A percentile compares a stretch with the other conserved stretches of the same genome.
phyloP scores from a whole-genome alignment of 1,140 invertebrate species.

The Thrips palmi region DNA sequence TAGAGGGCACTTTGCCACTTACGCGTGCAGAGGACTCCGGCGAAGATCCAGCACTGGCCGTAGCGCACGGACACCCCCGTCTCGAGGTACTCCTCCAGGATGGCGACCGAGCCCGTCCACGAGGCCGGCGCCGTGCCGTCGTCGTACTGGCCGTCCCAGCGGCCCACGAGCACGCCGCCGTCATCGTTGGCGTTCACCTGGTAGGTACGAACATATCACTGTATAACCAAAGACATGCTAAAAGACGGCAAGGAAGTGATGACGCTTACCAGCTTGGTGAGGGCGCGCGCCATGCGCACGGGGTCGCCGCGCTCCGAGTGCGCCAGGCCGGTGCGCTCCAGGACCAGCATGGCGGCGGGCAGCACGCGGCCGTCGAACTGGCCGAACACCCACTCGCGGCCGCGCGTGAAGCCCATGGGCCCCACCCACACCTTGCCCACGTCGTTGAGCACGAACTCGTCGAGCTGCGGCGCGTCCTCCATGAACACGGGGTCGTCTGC shows the following conservation, averaged over 20 bases:
- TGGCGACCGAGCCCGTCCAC: conserved; percentile 50
- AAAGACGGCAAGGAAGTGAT: background rate
- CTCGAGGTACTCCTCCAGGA: conserved; percentile 44
- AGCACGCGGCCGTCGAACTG: conserved; percentile 50
- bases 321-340: conserved; percentile 37
- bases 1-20: conserved; percentile 11
- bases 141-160: conserved; percentile 51
- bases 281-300: conserved; percentile 42
- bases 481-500: conserved; percentile 44
- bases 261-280: conserved; percentile 46
- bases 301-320: conserved; percentile 51
- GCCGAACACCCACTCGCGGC: conserved; percentile 54
- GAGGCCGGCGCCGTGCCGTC: conserved; percentile 42
- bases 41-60: conserved; percentile 70
- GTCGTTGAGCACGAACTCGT: conserved; percentile 58
- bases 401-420: conserved; percentile 37
- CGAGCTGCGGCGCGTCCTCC: conserved; percentile 35
- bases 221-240: conserved; percentile 5
- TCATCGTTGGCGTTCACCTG: conserved; percentile 41
- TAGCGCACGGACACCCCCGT: conserved; percentile 48
- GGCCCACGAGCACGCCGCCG: conserved; percentile 44
- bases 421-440: conserved; percentile 60
- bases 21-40: conserved; percentile 48
- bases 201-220: conserved; percentile 32
- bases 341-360: conserved; percentile 38